These are phyloP conservation scores for Smittia sp. DNA, from an alignment of 2,888 invertebrate species.

Conservation along the genomic window DNA sequence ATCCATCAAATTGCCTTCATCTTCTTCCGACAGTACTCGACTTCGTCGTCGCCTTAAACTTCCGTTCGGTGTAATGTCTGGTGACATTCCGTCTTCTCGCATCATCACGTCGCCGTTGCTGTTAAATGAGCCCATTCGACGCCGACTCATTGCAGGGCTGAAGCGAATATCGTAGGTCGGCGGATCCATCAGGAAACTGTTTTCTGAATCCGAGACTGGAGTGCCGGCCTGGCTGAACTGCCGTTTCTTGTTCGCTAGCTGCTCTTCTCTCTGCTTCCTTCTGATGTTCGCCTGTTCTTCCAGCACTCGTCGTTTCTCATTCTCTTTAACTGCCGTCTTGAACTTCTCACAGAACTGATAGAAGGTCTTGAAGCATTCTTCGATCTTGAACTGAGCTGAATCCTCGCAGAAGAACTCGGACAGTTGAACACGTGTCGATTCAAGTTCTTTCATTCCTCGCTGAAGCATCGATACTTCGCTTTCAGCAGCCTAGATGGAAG, in stretches of 20 bases:
- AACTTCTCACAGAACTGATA: conserved; percentile 86
- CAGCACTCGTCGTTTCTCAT: conserved; percentile 74
- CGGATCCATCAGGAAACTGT: conserved; percentile 72
- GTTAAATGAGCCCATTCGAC: conserved; percentile 66
- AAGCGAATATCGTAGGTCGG: conserved; percentile 71
- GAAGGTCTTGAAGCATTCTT: conserved; percentile 90
- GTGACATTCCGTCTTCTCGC: conserved; percentile 50
- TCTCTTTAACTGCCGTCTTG: conserved; percentile 78
- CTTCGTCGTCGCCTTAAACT: conserved; percentile 78
- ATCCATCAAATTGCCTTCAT: conserved; percentile 82
- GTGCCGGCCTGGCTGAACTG: conserved; percentile 65
- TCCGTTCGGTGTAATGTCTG: conserved; percentile 85
- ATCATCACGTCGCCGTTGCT: conserved; percentile 51
- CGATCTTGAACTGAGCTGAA: conserved; percentile 80
- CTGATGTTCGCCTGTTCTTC: conserved; percentile 84
- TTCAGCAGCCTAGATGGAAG: conserved; percentile 66
- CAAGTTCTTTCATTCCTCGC: conserved; percentile 78
- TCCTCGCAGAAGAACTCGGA: conserved; percentile 96
- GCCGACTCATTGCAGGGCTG: conserved; percentile 65
- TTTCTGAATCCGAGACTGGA: conserved; percentile 70
- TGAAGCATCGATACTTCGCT: conserved; percentile 74
- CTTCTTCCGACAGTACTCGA: conserved; percentile 76
- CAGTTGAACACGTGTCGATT: conserved; percentile 72
- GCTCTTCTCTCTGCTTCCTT: conserved; percentile 71
- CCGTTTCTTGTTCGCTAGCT: conserved; percentile 61